These are phyloP conservation scores for Dendrolimus pini DNA, from an alignment of 2,888 invertebrate species.

Conservation along the genomic window DNA sequence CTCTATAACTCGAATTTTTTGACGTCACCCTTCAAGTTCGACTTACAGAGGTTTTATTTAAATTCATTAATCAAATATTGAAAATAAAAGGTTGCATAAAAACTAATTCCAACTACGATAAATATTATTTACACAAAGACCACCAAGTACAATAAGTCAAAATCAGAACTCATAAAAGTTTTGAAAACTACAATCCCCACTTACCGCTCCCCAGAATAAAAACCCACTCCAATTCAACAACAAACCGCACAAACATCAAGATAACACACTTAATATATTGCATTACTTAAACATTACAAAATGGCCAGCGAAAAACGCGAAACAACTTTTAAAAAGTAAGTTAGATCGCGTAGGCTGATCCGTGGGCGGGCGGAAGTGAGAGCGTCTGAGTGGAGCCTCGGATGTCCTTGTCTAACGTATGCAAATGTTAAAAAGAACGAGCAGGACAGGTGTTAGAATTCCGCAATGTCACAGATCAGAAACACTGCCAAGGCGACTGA, in stretches of 20 bases:
- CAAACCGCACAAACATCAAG: background rate
- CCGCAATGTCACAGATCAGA: constrained; percentile 62
- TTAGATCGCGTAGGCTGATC: constrained; percentile 59
- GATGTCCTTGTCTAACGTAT: constrained; percentile 56
- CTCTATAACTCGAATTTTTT: too few species aligned
- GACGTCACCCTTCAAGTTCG: too few species aligned
- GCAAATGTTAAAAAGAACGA: constrained; percentile 33
- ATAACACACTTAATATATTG: background rate
- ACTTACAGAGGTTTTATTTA: too few species aligned
- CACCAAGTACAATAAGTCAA: too few species aligned
- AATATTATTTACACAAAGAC: too few species aligned
- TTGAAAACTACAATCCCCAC: too few species aligned
- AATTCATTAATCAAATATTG: too few species aligned
- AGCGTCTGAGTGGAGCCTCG: constrained; percentile 49
- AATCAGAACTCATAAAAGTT: too few species aligned
- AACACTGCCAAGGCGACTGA: constrained; percentile 61
- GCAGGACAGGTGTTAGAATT: constrained; percentile 40
- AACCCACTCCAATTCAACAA: constrained; percentile 18
- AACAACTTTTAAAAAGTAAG: constrained; percentile 46
- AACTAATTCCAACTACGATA: too few species aligned
- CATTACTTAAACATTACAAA: background rate
- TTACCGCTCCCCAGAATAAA: background rate
- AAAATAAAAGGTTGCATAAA: too few species aligned
- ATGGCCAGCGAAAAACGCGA: background rate
- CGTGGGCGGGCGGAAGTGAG: constrained; percentile 76